phyloP scores from a whole-genome alignment of 2,113 vertebrate species.

The Lepus europaeus region DNA sequence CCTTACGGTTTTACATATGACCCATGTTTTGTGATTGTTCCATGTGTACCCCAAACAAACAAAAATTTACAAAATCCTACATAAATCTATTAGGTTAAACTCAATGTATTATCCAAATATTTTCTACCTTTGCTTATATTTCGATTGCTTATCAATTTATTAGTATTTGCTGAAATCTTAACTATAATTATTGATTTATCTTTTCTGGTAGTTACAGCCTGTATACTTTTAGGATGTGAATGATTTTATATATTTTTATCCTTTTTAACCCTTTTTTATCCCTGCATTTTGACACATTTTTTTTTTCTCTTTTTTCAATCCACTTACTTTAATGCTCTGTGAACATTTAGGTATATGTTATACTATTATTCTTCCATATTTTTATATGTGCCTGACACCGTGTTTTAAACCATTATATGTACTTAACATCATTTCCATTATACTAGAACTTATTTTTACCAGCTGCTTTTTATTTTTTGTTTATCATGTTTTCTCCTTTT shows the following conservation, averaged over 20 bases:
- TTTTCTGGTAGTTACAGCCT: not conserved
- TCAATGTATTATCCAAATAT: not conserved
- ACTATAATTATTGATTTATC: not conserved
- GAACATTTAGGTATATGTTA: not conserved
- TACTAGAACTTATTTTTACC: not conserved
- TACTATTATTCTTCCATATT: not conserved
- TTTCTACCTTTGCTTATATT: not conserved
- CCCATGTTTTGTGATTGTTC: not conserved
- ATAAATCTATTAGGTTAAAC: not conserved
- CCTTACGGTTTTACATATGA: not conserved
- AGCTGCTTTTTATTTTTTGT: constrained; percentile 21
- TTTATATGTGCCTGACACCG: not conserved
- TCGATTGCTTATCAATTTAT: not conserved
- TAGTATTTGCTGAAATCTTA: not conserved
- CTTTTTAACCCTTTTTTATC: constrained; percentile 1
- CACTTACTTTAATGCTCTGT: not conserved
- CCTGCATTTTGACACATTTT: constrained; percentile 39
- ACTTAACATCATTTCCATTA: not conserved
- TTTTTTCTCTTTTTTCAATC: constrained; percentile 23
- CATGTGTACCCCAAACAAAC: not conserved
- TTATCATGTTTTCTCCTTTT: constrained; percentile 4
- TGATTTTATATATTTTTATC: constrained; percentile 1
- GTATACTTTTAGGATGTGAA: not conserved
- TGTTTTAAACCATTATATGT: not conserved
- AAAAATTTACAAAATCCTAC: not conserved